Conservation (phyloP, 1,140 invertebrate genomes). For the Papilio helenus region DNA sequence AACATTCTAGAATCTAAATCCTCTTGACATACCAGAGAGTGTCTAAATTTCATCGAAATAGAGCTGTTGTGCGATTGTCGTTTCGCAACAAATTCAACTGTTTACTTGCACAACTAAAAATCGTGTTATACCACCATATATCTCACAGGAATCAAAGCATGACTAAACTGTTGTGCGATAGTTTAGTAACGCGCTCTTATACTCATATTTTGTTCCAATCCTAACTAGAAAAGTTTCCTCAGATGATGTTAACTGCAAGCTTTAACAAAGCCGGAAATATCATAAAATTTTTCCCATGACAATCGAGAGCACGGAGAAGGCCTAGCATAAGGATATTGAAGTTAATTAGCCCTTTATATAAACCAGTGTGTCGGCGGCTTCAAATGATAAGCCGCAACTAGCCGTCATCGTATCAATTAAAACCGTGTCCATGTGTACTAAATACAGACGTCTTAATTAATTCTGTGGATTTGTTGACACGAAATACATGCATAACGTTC, state of each 20-base stretch:
- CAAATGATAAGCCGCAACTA: conserved; percentile 21
- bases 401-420: conserved; percentile 18
- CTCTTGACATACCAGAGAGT: too few species aligned
- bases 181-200: too few species aligned
- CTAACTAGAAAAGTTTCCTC: background rate
- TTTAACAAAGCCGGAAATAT: background rate
- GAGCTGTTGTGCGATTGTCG: too few species aligned
- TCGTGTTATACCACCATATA: too few species aligned
- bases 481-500: background rate
- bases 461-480: conserved; percentile 16
- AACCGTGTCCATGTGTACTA: conserved; percentile 2
- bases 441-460: conserved; percentile 20
- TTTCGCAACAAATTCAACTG: too few species aligned
- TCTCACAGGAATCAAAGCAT: too few species aligned
- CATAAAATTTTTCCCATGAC: conserved; percentile 28
- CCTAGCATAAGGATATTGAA: conserved; percentile 23
- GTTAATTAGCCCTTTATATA: conserved; percentile 33
- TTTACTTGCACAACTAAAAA: too few species aligned
- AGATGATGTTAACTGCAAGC: background rate
- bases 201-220: too few species aligned
- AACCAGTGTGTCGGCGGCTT: conserved; percentile 31
- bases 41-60: too few species aligned
- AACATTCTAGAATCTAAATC: background rate
- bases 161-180: too few species aligned
- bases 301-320: conserved; percentile 4